Evolutionary conservation across 1,140 invertebrate species (phyloP), one percentile per base, ranked within the genome.

Genomic region (Halictus rubicundus): DNA sequence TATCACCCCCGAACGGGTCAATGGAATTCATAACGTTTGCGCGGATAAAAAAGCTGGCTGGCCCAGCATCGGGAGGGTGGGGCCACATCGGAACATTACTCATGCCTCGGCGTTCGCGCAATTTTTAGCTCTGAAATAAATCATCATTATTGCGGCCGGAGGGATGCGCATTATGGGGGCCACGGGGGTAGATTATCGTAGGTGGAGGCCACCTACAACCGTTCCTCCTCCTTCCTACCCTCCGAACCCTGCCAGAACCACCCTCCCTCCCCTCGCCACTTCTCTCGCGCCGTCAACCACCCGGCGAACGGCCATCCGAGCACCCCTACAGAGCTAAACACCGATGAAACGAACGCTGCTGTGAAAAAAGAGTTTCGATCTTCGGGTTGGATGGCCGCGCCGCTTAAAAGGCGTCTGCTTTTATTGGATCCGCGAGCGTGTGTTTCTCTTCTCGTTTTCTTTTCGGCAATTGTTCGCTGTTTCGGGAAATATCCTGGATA

Each of bases 81-180:
- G 86, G 83, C 87, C 88, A 86, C 88, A 92, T 88, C 88, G 90
- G 88, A 88, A 91, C 90, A 91, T 92, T 92, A 92, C 90, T 91
- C 90, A 92, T 92, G 86, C 85, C 88, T 90, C 88, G 87, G 89
- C 87, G 88, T 89, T 88, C 86, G 89, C 88, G 88, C 90, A 91
- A 92, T 92, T 92, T 92, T 92, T 92, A 91, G 88, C 91, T 91
- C 89, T 86, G 89, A 90, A 90, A 92, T 92, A 92, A 92, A 92
- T 92, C 91, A 92, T 92, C 90, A 92, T 92, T 92, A 92, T 92
- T 92, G 87, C 88, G 90, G 87, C 87, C 85, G 84, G 84, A 90
- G 89, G 90, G 89, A 91, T 91, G 90, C 89, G 88, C 88, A 92
- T 92, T 91, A 91, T 89, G 87, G 88, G 83, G 88, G 87, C 86